Base-by-base conservation (phyloP, 2,888 invertebrate species). In the Torymus tubicola region DNA sequence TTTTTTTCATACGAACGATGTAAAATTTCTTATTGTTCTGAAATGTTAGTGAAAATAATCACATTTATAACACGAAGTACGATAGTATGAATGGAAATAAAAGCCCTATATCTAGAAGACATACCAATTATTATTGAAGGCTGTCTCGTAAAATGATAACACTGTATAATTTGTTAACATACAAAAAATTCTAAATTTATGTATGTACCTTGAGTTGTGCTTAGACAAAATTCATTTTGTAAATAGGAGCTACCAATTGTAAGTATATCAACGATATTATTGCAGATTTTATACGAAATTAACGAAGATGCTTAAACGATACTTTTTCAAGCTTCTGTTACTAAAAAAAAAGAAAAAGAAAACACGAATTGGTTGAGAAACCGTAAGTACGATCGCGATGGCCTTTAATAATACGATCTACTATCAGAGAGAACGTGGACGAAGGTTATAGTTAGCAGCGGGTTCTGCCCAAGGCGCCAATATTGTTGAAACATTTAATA, bases 401-500 rank as follows among this genome's bases (percentile, higher is more conserved):
- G 82, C 82, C 80, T 82, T 82, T 82, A 82, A 80, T 80, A 80
- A 76, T 82, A 77, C 77, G 73, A 81, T 83, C 81, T 82, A 68
- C 81, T 72, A 69, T 24, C 76, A 71, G 73, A 78, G 68, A 77
- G 69, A 80, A 82, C 73, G 81, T 73, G 80, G 31, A 31, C 78
- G 74, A 80, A 78, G 79, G 76, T 80, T 82, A 83, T 80, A 83
- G 82, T 84, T 84, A 85, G 85, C 84, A 84, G 84, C 86, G 85
- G 85, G 86, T 85, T 85, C 85, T 85, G 86, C 85, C 84, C 85
- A 84, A 84, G 81, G 84, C 85, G 86, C 86, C 85, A 86, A 85
- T 84, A 85, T 86, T 87, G 87, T 88, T 87, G 85, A 88, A 86
- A 85, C 84, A 87, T 87, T 87, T 84, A 85, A 86, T 87, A 87